phyloP scores from a whole-genome alignment of 1,140 invertebrate genomes.

The Acromyrmex echinatior region DNA sequence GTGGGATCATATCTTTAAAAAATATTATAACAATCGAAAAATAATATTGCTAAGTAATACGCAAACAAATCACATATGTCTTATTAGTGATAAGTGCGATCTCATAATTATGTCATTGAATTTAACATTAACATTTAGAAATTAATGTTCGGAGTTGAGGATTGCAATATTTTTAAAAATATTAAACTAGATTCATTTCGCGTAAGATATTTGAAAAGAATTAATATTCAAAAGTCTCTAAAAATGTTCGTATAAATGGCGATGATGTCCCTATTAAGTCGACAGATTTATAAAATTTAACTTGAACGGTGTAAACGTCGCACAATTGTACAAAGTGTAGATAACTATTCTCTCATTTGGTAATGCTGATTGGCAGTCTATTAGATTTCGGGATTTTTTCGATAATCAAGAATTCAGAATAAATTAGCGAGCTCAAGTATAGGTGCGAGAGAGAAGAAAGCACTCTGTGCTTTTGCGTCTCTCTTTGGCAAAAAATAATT shows the following conservation, averaged over 20 bases:
- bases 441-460: background rate
- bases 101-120: background rate
- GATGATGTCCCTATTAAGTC: background rate
- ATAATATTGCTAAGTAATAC: constrained; percentile 5
- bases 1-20: background rate
- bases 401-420: constrained; percentile 19
- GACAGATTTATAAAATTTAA: background rate
- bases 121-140: background rate
- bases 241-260: background rate
- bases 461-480: background rate
- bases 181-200: background rate
- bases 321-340: constrained; percentile 1
- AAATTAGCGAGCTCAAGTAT: background rate
- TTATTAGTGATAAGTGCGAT: background rate
- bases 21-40: background rate
- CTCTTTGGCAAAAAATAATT: constrained; percentile 61
- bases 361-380: constrained; percentile 32
- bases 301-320: background rate
- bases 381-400: constrained; percentile 2
- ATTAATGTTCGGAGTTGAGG: background rate
- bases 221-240: background rate
- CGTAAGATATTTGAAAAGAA: constrained; percentile 7
- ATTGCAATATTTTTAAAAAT: background rate
- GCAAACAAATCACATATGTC: background rate
- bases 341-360: background rate